Conservation (phyloP, 2,113 vertebrate species). For the Dipodomys ordii region DNA sequence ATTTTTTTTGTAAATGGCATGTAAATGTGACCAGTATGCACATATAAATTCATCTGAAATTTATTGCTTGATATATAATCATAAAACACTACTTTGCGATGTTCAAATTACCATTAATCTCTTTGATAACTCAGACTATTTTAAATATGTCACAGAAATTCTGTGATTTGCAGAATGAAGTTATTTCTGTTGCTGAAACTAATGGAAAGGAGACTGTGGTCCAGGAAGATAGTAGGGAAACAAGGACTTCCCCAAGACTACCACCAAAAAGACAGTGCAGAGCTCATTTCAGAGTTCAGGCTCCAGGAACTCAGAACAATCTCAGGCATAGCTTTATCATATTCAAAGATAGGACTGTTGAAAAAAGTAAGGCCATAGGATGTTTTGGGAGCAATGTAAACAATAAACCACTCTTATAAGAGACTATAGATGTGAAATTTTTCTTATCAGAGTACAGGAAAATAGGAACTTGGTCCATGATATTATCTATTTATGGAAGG, state of each 20-base stretch:
- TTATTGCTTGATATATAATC: not conserved
- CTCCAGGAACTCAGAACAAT: fast-evolving
- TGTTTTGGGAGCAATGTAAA: not conserved
- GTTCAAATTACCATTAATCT: not conserved
- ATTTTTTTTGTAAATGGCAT: not conserved
- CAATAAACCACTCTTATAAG: not conserved
- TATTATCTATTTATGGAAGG: not conserved
- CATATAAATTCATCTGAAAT: not conserved
- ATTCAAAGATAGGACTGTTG: not conserved
- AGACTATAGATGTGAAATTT: not conserved
- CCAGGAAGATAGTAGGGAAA: not conserved
- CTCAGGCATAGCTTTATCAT: not conserved
- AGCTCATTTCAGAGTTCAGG: not conserved
- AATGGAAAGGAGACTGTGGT: fast-evolving
- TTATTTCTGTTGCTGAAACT: not conserved
- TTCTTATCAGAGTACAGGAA: not conserved
- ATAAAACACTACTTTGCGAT: not conserved
- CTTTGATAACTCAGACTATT: too few relatives aligned
- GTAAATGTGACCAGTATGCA: not conserved
- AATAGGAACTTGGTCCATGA: not conserved
- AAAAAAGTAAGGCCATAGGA: not conserved
- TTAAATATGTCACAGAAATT: not conserved
- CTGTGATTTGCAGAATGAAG: not conserved
- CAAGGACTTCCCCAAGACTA: not conserved
- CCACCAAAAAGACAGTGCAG: not conserved